Evolutionary conservation across 2,113 vertebrate species (phyloP).

Genomic region (Monarcha castaneiventris): DNA sequence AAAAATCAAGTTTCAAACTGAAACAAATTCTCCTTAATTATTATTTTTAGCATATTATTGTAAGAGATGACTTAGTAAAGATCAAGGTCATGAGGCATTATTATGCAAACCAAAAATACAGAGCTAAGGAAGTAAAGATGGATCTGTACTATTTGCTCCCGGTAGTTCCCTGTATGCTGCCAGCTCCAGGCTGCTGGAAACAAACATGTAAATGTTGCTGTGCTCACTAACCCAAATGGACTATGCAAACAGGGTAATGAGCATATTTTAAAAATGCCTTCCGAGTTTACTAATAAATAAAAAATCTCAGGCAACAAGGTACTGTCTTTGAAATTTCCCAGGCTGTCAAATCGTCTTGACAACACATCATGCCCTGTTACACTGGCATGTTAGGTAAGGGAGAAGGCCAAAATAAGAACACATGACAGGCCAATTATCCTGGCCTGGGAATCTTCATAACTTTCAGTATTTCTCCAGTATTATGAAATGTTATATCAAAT

Average conservation of each 20-base stretch:
- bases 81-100: not conserved
- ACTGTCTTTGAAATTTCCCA: not conserved
- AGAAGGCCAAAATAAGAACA: not conserved
- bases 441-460: not conserved
- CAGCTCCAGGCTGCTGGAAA: not conserved
- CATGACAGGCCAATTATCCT: not conserved
- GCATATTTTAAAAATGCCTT: not conserved
- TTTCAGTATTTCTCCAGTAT: not conserved
- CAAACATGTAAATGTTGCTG: not conserved
- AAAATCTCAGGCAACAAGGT: not conserved
- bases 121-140: not conserved
- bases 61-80: not conserved
- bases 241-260: not conserved
- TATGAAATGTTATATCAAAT: not conserved
- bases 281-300: not conserved
- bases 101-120: not conserved
- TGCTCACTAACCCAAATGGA: not conserved
- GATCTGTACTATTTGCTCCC: not conserved
- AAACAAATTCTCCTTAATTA: not conserved
- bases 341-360: slow-evolving; percentile 10
- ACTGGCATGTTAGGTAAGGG: not conserved
- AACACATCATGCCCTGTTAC: not conserved
- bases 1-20: not conserved
- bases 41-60: not conserved
- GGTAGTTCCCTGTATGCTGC: not conserved